These are phyloP conservation scores for Schizopygopsis malacanthus DNA, from an alignment of 2,797 vertebrate genomes.

Conservation along the genomic window DNA sequence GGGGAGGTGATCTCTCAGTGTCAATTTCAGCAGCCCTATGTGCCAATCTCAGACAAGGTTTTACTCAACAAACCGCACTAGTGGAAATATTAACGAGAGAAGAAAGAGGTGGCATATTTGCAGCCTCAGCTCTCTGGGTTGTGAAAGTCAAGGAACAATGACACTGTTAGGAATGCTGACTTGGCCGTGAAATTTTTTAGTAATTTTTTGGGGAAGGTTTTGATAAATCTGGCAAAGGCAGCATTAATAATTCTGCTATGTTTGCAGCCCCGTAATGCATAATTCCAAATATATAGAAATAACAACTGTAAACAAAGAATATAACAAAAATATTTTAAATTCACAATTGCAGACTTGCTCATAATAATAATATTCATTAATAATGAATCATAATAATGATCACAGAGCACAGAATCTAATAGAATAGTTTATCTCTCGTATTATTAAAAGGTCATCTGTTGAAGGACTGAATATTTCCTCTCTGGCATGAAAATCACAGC, in stretches of 20 bases:
- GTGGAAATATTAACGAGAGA: constrained; percentile 68
- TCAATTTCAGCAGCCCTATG: constrained; percentile 65
- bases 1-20: constrained; percentile 59
- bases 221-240: constrained; percentile 70
- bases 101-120: constrained; percentile 55
- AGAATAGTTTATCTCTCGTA: constrained; percentile 10
- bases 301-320: constrained; percentile 60
- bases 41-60: constrained; percentile 71
- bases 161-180: constrained; percentile 47
- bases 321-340: constrained; percentile 37
- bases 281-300: constrained; percentile 70
- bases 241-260: constrained; percentile 64
- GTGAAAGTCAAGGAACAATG: constrained; percentile 59
- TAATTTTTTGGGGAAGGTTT: constrained; percentile 65
- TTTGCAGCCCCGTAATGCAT: constrained; percentile 67
- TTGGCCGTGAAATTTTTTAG: constrained; percentile 41
- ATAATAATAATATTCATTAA: constrained; percentile 1
- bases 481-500: constrained; percentile 20
- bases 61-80: constrained; percentile 66
- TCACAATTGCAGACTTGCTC: constrained; percentile 6
- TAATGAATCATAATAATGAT: not conserved
- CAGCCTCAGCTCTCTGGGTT: constrained; percentile 56
- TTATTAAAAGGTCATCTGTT: constrained; percentile 49
- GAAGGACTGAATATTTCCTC: constrained; percentile 40
- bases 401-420: not conserved